These are phyloP conservation scores for Agrypnia vestita DNA, from an alignment of 1,140 invertebrate genomes.

Conservation along the genomic window DNA sequence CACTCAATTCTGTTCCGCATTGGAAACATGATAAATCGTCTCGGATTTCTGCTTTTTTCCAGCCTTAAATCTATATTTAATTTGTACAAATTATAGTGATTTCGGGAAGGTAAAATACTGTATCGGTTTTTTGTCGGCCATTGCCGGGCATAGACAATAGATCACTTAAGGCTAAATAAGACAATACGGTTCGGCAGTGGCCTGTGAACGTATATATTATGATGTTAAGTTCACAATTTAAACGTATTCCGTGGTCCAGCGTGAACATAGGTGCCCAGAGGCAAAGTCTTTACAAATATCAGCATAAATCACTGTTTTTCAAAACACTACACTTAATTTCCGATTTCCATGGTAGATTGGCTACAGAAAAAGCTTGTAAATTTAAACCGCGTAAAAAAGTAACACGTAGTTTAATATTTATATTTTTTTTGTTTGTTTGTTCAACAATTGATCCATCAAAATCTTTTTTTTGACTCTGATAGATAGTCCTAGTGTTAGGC, in stretches of 20 bases:
- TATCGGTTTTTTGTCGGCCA: constrained; percentile 34
- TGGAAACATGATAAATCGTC: constrained; percentile 25
- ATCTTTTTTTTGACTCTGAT: no score
- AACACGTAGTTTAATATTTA: no score
- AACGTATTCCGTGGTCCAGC: not conserved
- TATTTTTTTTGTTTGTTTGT: no score
- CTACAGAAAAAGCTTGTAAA: no score
- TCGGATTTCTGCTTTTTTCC: constrained; percentile 18
- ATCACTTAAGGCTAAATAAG: constrained; percentile 36
- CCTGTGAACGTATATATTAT: not conserved
- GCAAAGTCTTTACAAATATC: constrained; percentile 6
- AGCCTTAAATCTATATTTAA: constrained; percentile 40
- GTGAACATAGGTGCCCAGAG: not conserved
- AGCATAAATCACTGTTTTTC: not conserved
- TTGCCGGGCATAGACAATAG: constrained; percentile 19
- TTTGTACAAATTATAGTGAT: constrained; percentile 35
- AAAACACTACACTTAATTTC: not conserved
- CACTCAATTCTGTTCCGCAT: constrained; percentile 38
- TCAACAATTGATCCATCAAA: no score
- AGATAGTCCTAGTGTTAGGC: no score
- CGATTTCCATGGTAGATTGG: no score
- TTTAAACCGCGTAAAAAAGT: no score
- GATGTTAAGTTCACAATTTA: not conserved
- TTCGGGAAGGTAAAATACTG: not conserved
- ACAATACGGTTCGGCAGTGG: constrained; percentile 1